Evolutionary conservation across 2,113 vertebrate genomes (phyloP).

Genomic region (Sus scrofa): T2T-Sscrofa CM000812.6:265082001-265082500

Average conservation of each 20-base stretch:
- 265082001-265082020: no score
- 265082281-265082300: not conserved
- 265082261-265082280: not conserved
- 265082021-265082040: no score
- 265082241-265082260: constrained; percentile 9
- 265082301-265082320: not conserved
- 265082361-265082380: not conserved
- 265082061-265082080: no score
- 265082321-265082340: not conserved
- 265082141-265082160: not conserved
- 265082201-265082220: not conserved
- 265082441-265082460: not conserved
- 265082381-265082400: constrained; percentile 13
- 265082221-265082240: not conserved
- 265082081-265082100: not conserved
- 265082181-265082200: not conserved
- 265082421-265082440: not conserved
- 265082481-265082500: not conserved
- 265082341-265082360: not conserved
- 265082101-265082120: constrained; percentile 5
- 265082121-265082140: not conserved
- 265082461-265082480: not conserved
- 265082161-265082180: not conserved
- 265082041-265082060: no score
- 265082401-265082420: not conserved